A percentile compares a stretch with the other conserved stretches of the same genome.
phyloP scores from a whole-genome alignment of 2,113 vertebrate genomes.

The Apistogramma diplotaenia region DNA sequence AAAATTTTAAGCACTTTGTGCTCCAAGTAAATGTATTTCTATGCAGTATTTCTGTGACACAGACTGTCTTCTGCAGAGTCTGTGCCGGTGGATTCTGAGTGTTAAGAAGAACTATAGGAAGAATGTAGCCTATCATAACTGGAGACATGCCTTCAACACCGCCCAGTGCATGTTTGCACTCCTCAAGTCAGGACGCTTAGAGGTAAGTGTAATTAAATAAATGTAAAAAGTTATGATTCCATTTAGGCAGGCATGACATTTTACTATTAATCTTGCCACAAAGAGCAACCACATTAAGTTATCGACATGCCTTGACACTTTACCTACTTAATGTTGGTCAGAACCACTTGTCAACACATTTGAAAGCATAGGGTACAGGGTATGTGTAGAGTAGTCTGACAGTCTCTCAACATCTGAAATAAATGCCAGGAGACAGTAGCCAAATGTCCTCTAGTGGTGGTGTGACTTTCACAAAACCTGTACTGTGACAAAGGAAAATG shows the following conservation, averaged over 20 bases:
- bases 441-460: neutral
- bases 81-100: conserved; percentile 95
- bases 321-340: neutral
- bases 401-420: no score
- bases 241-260: neutral
- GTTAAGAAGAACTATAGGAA: conserved; percentile 99
- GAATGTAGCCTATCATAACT: conserved; percentile 96
- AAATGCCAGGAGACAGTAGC: neutral
- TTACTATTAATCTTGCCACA: neutral
- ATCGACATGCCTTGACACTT: neutral
- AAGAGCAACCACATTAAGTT: neutral
- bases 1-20: no score
- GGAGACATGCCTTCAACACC: conserved; percentile 97
- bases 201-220: conserved; percentile 79
- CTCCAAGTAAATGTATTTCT: neutral
- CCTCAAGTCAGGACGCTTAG: conserved; percentile 89
- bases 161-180: conserved; percentile 97
- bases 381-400: no score
- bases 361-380: neutral
- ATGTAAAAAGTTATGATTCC: neutral
- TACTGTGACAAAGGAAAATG: neutral
- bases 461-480: neutral
- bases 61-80: conserved; percentile 76
- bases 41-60: neutral
- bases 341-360: neutral